Conservation (phyloP, 37 sponge, comb jelly and placozoan genomes). For the Aplysina aerophoba region DNA sequence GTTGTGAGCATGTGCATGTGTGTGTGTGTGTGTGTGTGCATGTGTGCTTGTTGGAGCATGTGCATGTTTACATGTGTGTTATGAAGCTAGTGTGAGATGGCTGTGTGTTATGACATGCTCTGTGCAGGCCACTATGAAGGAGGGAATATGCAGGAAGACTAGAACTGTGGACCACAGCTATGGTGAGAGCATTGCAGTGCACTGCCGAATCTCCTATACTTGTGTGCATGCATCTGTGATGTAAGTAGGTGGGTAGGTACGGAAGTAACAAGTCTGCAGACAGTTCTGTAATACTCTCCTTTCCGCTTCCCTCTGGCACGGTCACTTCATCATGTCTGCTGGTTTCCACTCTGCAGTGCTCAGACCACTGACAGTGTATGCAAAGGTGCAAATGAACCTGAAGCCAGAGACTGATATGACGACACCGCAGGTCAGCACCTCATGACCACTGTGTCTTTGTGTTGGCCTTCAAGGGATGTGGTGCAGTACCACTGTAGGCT, state of each 20-base stretch:
- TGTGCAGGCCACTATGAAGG: constrained; percentile 21
- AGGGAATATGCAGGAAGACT: neutral
- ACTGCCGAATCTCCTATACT: neutral
- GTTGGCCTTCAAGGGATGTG: no score
- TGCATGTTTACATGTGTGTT: no score
- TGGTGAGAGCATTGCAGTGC: neutral
- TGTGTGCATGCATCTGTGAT: no score
- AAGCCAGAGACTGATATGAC: constrained; percentile 48
- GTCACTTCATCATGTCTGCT: neutral
- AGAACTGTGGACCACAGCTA: neutral
- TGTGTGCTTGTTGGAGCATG: no score
- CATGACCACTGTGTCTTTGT: neutral
- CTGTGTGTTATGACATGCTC: no score
- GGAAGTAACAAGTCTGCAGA: no score
- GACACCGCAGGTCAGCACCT: constrained; percentile 59
- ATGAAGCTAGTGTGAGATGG: no score
- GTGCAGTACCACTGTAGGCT: no score
- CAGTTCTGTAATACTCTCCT: neutral
- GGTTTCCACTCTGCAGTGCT: constrained; percentile 42
- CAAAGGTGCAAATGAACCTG: constrained; percentile 57
- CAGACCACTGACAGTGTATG: constrained; percentile 61
- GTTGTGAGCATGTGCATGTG: no score
- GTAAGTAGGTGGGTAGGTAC: no score
- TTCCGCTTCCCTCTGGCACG: neutral
- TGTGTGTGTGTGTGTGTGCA: no score